These are phyloP conservation scores for Scaptomyza parva DNA, from an alignment of 2,888 invertebrate species.

Conservation along the genomic window DNA sequence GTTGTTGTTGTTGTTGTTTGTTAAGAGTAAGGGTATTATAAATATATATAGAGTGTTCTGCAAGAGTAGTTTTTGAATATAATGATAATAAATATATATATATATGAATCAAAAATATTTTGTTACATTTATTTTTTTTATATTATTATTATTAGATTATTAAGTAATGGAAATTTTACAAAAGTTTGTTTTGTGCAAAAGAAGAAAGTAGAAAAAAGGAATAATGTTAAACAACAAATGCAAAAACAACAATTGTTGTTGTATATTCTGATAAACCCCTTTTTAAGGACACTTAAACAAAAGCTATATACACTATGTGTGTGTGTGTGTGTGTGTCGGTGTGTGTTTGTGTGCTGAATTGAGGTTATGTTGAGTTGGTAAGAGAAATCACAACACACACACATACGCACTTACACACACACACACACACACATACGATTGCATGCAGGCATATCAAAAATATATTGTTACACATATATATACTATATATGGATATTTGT, in stretches of 20 bases:
- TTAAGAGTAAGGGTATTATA: constrained; percentile 36
- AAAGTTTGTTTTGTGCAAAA: constrained; percentile 35
- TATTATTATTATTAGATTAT: constrained; percentile 3
- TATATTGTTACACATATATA: constrained; percentile 49
- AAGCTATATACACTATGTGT: constrained; percentile 54
- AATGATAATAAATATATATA: constrained; percentile 29
- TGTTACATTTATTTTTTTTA: constrained; percentile 11
- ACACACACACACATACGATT: constrained; percentile 25
- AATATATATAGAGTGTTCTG: constrained; percentile 52
- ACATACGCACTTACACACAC: constrained; percentile 25
- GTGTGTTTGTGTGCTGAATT: background rate
- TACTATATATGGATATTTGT: constrained; percentile 35
- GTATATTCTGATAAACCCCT: constrained; percentile 57
- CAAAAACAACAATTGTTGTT: constrained; percentile 4
- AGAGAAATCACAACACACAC: constrained; percentile 6
- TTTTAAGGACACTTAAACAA: constrained; percentile 83
- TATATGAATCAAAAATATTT: constrained; percentile 51
- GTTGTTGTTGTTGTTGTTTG: background rate
- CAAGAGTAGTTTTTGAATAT: constrained; percentile 25
- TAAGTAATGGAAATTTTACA: constrained; percentile 20
- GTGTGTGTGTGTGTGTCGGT: constrained; percentile 8
- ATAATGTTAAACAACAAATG: background rate
- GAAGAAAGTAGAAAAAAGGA: constrained; percentile 6
- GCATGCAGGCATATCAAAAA: constrained; percentile 70
- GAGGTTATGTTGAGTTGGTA: constrained; percentile 12